phyloP scores from a whole-genome alignment of 2,113 vertebrate species.

The Spea bombifrons region DNA sequence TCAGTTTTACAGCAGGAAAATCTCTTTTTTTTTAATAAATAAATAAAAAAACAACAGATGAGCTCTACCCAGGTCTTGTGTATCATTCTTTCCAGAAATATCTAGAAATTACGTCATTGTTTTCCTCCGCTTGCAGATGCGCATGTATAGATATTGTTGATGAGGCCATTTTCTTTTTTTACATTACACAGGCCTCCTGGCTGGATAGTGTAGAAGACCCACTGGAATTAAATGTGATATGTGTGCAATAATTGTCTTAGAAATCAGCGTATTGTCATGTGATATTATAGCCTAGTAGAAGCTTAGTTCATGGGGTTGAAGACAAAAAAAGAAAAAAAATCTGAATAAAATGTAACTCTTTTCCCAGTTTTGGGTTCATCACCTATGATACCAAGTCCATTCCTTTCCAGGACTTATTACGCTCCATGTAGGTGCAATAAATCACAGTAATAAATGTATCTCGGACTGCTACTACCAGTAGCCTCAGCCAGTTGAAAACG shows the following conservation, averaged over 20 bases:
- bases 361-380: too few relatives aligned
- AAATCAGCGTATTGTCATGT: not conserved
- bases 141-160: not conserved
- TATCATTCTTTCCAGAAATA: not conserved
- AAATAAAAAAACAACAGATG: not conserved
- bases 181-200: not conserved
- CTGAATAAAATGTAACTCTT: too few relatives aligned
- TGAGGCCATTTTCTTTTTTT: not conserved
- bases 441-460: too few relatives aligned
- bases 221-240: not conserved
- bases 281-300: not conserved
- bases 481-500: too few relatives aligned
- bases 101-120: slow-evolving; percentile 1
- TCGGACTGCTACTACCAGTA: too few relatives aligned
- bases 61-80: not conserved
- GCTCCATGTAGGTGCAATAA: too few relatives aligned
- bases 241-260: not conserved
- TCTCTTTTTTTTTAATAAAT: not conserved
- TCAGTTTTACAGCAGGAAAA: not conserved
- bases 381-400: too few relatives aligned
- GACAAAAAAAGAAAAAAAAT: too few relatives aligned
- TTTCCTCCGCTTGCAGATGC: not conserved
- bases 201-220: not conserved
- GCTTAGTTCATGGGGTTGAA: too few relatives aligned
- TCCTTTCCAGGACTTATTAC: too few relatives aligned